Base-by-base conservation (phyloP, 2,113 vertebrate genomes). In the Zeus faber region DNA sequence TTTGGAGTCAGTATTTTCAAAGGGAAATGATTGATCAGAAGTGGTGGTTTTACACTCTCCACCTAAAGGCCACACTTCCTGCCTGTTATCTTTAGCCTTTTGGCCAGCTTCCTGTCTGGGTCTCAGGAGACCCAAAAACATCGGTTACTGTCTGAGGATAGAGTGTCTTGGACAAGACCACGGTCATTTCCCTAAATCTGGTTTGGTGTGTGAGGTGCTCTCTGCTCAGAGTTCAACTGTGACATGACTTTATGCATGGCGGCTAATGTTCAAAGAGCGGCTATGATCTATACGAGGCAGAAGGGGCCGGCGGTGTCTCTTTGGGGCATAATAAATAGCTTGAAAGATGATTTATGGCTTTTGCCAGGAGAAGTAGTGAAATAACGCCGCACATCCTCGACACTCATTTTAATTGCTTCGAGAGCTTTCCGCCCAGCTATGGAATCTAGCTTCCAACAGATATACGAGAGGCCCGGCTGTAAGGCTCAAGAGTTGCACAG, bases 21-120 rank as follows among this genome's bases (percentile, higher is more conserved):
- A 62, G 39, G 58, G 44, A 59, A 69, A 46, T 91, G 89, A 95
- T 92, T 91, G 88, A 93, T 94, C 86, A 84, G 87, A 31, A 82
- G 87, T 91, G 89, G 83, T 84, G 88, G 88, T 90, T 93, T 92
- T 91, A 92, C 91, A 89, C 91, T 92, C 91, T 91, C 87, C 89
- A 89, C 89, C 91, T 92, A 87, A 89, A 87, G 87, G 89, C 87
- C 92, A 82, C 89, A 91, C 91, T 94, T 92, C 91, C 86, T 92
- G 84, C 14, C 83, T 84, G 85, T 85, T 87, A 85, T 84, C 89
- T 78, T 77, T 81, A 76, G 85, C 89, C 87, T 84, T 47, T 77
- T 77, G 89, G 89, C 82, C 77, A 74, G 87, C 89, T 94, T 96
- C 93, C 92, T 94, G 91, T 91, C 87, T 76, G 54, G 74, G 80